phyloP scores from a whole-genome alignment of 2,888 invertebrate species.

The Panzeria rudis region DNA sequence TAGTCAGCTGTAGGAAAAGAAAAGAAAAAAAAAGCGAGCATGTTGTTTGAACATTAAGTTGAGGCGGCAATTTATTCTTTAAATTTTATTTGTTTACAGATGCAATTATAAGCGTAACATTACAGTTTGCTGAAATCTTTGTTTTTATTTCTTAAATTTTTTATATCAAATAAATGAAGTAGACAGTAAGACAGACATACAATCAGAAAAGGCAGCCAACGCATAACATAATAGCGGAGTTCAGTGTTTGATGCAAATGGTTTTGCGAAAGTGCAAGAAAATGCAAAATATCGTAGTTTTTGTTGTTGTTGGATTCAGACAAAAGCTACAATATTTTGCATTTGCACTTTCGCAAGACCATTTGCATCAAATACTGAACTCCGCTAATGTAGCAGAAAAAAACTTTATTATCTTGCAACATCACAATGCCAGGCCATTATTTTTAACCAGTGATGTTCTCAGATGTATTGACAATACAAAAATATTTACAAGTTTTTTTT shows the following conservation, averaged over 20 bases:
- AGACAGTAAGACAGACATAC: slow-evolving; percentile 1
- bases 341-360: too few relatives aligned
- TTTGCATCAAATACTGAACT: too few relatives aligned
- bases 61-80: slow-evolving; percentile 44
- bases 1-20: not conserved
- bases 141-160: not conserved
- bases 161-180: not conserved
- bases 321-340: too few relatives aligned
- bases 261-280: too few relatives aligned
- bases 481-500: not conserved
- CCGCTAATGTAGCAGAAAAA: slow-evolving; percentile 35
- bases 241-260: too few relatives aligned
- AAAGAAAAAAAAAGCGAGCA: not conserved
- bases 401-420: slow-evolving; percentile 33
- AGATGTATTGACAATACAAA: slow-evolving; percentile 9
- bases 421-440: slow-evolving; percentile 5
- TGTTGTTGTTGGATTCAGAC: too few relatives aligned
- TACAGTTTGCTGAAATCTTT: slow-evolving; percentile 6
- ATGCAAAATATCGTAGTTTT: too few relatives aligned
- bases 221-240: too few relatives aligned
- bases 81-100: slow-evolving; percentile 60
- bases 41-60: slow-evolving; percentile 27
- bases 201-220: not conserved
- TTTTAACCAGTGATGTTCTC: not conserved
- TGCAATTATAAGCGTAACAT: slow-evolving; percentile 48